Percentiles rank a stretch among this genome's conserved stretches.
Evolutionary conservation across 2,113 vertebrate species (phyloP).

Genomic region (Zosterops pallidus): DNA sequence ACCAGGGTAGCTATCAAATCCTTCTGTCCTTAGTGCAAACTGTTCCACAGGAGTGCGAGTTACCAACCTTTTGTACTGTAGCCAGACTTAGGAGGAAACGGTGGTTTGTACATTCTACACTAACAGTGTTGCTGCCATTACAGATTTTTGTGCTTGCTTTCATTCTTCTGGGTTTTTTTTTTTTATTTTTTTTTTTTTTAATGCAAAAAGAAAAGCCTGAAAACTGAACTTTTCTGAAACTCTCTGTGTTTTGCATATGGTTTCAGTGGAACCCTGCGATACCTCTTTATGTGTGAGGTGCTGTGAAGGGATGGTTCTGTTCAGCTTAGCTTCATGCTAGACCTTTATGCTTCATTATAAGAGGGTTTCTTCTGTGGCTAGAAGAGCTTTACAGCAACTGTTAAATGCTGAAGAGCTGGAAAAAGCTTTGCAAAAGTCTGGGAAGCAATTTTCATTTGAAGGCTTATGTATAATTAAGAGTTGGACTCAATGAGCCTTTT

Average conservation of each 20-base stretch:
- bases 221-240: background rate
- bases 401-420: background rate
- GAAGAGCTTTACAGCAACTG: background rate
- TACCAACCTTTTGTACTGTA: background rate
- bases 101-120: background rate
- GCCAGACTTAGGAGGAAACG: background rate
- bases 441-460: background rate
- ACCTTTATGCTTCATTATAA: background rate
- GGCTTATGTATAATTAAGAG: background rate
- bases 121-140: background rate
- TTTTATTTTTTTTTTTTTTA: background rate
- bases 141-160: background rate
- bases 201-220: background rate
- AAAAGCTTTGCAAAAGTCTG: background rate
- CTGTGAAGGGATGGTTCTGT: background rate
- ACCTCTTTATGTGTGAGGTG: background rate
- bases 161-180: too few species aligned
- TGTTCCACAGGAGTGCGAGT: rapidly evolving
- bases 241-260: background rate
- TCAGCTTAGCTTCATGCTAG: background rate
- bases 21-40: background rate
- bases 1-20: background rate
- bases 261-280: background rate
- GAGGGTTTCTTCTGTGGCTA: background rate
- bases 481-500: background rate